Evolutionary conservation across 2,113 vertebrate species (phyloP).

Genomic region (Psilopsiagon aymara): DNA sequence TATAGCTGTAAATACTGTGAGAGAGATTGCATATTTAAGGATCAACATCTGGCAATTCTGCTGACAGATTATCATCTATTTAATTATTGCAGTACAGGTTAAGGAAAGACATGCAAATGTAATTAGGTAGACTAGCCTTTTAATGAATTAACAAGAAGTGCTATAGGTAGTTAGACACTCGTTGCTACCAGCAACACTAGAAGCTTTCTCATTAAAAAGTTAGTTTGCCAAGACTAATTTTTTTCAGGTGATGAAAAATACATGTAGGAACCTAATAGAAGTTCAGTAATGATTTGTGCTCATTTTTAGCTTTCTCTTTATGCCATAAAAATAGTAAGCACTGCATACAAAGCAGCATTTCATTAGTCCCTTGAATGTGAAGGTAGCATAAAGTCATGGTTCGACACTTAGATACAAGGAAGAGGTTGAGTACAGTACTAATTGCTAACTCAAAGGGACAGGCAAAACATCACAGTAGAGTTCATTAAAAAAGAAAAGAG

Average conservation of each 20-base stretch:
- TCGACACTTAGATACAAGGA: neutral
- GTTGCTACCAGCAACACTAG: slow-evolving; percentile 30
- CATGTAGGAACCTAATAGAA: neutral
- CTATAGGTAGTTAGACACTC: slow-evolving; percentile 3
- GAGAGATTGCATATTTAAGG: neutral
- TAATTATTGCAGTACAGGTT: slow-evolving; percentile 55
- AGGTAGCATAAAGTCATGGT: neutral
- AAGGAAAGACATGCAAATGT: slow-evolving; percentile 23
- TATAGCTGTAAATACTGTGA: slow-evolving; percentile 8
- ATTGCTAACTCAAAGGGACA: neutral
- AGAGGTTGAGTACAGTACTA: neutral
- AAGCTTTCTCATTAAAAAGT: slow-evolving; percentile 43
- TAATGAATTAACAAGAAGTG: slow-evolving; percentile 49
- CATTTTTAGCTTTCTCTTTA: neutral
- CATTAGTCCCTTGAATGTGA: neutral
- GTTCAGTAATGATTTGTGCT: neutral
- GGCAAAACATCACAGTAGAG: neutral
- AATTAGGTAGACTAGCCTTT: slow-evolving; percentile 1
- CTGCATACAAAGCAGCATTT: neutral
- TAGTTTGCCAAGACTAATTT: neutral
- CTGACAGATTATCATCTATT: slow-evolving; percentile 15
- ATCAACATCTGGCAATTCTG: slow-evolving; percentile 21
- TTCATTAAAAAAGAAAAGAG: neutral
- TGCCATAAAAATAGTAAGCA: neutral
- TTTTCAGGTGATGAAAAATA: slow-evolving; percentile 49